These are phyloP conservation scores for Cryptosula pallasiana DNA, from an alignment of 2,888 invertebrate species.

Conservation along the genomic window DNA sequence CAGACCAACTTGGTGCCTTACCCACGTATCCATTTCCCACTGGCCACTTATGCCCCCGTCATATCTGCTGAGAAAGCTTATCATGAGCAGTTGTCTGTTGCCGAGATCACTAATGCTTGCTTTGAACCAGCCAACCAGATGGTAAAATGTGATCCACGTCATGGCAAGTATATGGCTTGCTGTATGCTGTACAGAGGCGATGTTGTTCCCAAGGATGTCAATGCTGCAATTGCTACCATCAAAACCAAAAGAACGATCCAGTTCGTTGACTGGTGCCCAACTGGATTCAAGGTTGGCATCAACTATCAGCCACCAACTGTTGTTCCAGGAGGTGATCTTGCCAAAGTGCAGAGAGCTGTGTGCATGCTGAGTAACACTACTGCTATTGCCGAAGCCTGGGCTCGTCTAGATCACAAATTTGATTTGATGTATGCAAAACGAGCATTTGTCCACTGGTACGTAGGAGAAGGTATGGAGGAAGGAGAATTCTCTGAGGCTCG, in stretches of 20 bases:
- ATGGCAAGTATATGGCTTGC: too few relatives aligned
- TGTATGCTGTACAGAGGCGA: constrained; percentile 40
- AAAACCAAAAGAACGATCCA: too few relatives aligned
- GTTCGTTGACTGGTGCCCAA: too few relatives aligned
- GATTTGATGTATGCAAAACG: constrained; percentile 29
- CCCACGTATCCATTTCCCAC: constrained; percentile 71
- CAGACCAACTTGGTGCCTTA: constrained; percentile 46
- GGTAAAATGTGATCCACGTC: too few relatives aligned
- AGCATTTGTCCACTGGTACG: constrained; percentile 30
- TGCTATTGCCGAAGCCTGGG: constrained; percentile 82
- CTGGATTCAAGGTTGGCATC: too few relatives aligned
- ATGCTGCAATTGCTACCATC: constrained; percentile 43
- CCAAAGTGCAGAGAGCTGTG: constrained; percentile 65
- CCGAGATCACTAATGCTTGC: constrained; percentile 32
- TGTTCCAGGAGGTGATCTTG: constrained; percentile 39
- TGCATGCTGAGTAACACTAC: constrained; percentile 84
- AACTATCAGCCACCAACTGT: too few relatives aligned
- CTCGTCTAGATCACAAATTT: constrained; percentile 58
- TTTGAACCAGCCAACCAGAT: too few relatives aligned
- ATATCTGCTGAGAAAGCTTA: constrained; percentile 87
- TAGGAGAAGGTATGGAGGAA: constrained; percentile 53
- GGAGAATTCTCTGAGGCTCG: too few relatives aligned
- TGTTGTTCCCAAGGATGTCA: constrained; percentile 39
- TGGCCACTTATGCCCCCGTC: too few relatives aligned
- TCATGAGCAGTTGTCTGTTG: constrained; percentile 67